phyloP scores from a whole-genome alignment of 2,888 invertebrate genomes.

The Andrena dorsata region DNA sequence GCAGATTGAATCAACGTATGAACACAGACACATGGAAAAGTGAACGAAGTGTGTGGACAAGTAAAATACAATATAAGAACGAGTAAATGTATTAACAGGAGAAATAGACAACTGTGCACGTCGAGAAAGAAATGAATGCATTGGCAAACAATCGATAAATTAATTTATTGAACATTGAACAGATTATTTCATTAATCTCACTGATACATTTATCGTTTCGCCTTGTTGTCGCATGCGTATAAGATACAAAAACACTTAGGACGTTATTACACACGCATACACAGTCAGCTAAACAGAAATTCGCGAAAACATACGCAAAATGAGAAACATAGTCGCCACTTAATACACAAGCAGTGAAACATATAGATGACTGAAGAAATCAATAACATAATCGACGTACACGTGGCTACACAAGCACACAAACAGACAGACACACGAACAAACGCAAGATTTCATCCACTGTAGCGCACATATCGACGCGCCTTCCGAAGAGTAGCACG shows the following conservation, averaged over 20 bases:
- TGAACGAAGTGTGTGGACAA: not conserved
- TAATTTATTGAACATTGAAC: constrained; percentile 35
- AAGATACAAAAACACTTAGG: not conserved
- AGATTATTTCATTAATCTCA: constrained; percentile 2
- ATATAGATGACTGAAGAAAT: not conserved
- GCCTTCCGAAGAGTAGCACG: too few relatives aligned
- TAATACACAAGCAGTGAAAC: constrained; percentile 24
- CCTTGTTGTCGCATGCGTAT: constrained; percentile 15
- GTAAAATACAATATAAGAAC: constrained; percentile 7
- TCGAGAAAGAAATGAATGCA: not conserved
- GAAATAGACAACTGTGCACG: constrained; percentile 14
- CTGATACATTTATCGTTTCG: not conserved
- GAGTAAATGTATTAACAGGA: constrained; percentile 24
- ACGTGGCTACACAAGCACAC: constrained; percentile 28
- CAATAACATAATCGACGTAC: constrained; percentile 19
- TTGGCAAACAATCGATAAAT: constrained; percentile 13
- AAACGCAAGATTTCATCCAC: constrained; percentile 2
- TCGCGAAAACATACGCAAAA: constrained; percentile 11
- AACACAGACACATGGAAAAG: too few relatives aligned
- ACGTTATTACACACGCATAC: not conserved
- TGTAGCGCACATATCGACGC: constrained; percentile 23
- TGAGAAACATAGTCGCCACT: constrained; percentile 13
- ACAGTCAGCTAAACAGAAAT: constrained; percentile 10
- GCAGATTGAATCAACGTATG: not conserved
- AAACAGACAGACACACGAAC: constrained; percentile 10